Evolutionary conservation across 2,113 vertebrate genomes (phyloP), one percentile per base, ranked within the genome.

Genomic region (Dunckerocampus dactyliophorus): DNA sequence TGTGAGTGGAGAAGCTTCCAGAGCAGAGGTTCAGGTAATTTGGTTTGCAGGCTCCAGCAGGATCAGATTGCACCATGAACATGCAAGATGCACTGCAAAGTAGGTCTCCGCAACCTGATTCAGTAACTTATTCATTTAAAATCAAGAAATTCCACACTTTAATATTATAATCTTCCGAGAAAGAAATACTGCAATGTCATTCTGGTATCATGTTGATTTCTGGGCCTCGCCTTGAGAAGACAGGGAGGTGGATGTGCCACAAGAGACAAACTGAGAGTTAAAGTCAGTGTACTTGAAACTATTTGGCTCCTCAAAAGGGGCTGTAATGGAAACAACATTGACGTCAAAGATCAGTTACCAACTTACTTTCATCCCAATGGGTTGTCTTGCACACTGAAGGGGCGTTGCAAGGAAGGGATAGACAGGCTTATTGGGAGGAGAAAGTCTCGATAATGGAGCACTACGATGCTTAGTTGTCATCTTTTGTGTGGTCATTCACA

Each of bases 101-200:
- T 11, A 12, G 37, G 10, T 3, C 37, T 12, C 37, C 37, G 37
- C 37, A 28, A 28, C 24, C 24, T 28, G 24, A 28, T 5, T 28
- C 5, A 28, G 24, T 39, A 39, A 10, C 3, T 39, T 39, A 39
- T 39, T 12, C 1, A 39, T 64, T 65, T 12, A 54, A 64, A 52
- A 22, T 45, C 9, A 39, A 39, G 4, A 43, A 43, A 43, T 4
- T 43, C 39, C 12, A 43, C 13, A 43, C 39, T 14, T 43, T 43
- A 12, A 43, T 12, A 43, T 4, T 43, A 72, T 69, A 67, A 81
- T 74, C 76, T 76, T 79, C 69, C 72, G 71, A 49, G 45, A 69
- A 73, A 81, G 74, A 57, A 59, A 80, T 85, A 83, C 59, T 74
- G 82, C 80, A 0, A 62, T 75, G 82, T 85, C 82, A 82, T 65